Base-by-base conservation (phyloP, 2,797 vertebrate genomes). In the Geotrypetes seraphini region DNA sequence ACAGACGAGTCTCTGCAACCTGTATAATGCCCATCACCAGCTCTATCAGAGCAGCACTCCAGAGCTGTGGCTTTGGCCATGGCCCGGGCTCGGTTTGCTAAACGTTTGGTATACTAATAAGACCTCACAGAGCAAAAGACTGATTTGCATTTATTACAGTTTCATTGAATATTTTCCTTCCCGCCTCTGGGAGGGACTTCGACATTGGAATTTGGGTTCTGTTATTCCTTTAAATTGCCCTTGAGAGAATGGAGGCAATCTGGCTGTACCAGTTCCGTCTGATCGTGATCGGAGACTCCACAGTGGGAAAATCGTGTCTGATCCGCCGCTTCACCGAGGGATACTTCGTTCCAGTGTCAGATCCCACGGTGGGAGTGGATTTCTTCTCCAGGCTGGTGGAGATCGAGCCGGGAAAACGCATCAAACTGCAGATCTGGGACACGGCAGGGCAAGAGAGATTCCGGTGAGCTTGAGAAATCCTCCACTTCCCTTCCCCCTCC, bases 251-350 rank as follows among this genome's bases (percentile, higher is more conserved):
- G 93, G 91, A 96, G 71, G 89, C 91, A 7, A 96, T 96, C 74
- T 97, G 91, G 92, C 86, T 96, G 9, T 96, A 96, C 68, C 93
- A 97, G 71, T 95, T 95, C 62, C 88, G 91, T 24, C 78, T 96
- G 35, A 95, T 97, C 50, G 89, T 96, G 60, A 91, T 97, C 36
- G 93, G 92, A 19, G 93, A 95, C 71, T 96, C 92, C 54, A 97
- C 91, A 0, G 93, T 96, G 16, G 93, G 91, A 41, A 96, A 97
- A 62, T 95, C 91, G 2, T 96, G 92, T 68, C 79, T 95, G 47
- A 96, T 96, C 55, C 88, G 89, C 18, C 84, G 91, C 69, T 96
- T 97, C 78, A 96, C 93, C 0, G 92, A 96, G 56, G 93, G 90
- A 7, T 88, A 89, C 49, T 96, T 96, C 36, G 89, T 89, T 39